Base-by-base conservation (phyloP, 2,113 vertebrate species). In the Podiceps cristatus region DNA sequence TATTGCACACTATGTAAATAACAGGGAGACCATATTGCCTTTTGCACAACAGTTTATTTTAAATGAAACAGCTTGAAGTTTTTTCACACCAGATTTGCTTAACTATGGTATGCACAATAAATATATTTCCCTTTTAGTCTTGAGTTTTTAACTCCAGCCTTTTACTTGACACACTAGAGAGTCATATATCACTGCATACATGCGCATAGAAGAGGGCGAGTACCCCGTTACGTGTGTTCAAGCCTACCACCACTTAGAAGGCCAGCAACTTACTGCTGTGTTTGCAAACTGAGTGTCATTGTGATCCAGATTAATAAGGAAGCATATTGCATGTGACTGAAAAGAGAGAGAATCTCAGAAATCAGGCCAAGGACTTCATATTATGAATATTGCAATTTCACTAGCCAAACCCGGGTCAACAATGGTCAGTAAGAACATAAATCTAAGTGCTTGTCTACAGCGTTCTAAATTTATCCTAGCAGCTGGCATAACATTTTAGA, bases 351-450 rank as follows among this genome's bases (percentile, higher is more conserved):
- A 59, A 53, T 31, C 71, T 79, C 62, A 76, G 74, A 89, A 84
- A 95, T 24, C 69, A 75, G 89, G 92, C 67, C 74, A 90, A 91
- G 60, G 81, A 40, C 73, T 87, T 76, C 83, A 45, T 47, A 49
- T 62, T 88, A 86, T 66, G 80, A 94, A 71, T 91, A 86, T 24
- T 92, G 59, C 67, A 68, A 90, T 92, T 94, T 85, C 55, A 72
- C 58, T 45, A 91, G 66, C 91, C 78, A 96, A 90, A 90, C 66
- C 80, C 91, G 75, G 63, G 80, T 94, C 82, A 96, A 94, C 93
- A 82, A 31, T 50, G 31, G 84, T 95, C 87, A 93, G 55, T 31
- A 50, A 66, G 73, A 92, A 76, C 73, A 85, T 56, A 72, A 94
- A 89, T 93, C 77, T 62, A 4, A 93, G 62, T 13, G 52, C 28